phyloP scores from a whole-genome alignment of 2,113 vertebrate species.

The Fulica atra region DNA sequence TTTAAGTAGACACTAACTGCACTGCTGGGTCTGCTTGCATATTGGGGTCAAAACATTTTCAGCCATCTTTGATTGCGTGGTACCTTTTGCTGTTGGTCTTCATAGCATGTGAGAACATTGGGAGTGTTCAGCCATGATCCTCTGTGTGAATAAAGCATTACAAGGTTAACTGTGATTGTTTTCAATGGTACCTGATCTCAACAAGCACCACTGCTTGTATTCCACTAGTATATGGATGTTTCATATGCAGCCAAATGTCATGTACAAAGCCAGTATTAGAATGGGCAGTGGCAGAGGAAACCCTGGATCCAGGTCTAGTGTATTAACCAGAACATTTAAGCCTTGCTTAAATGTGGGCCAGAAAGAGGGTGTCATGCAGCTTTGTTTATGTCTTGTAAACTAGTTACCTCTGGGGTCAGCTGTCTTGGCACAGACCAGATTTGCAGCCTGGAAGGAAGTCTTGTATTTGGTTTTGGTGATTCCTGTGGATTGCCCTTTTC shows the following conservation, averaged over 20 bases:
- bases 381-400: background rate
- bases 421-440: background rate
- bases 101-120: background rate
- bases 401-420: background rate
- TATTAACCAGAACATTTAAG: background rate
- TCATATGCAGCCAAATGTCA: background rate
- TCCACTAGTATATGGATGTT: background rate
- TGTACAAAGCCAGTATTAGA: background rate
- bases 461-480: background rate
- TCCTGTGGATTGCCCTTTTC: background rate
- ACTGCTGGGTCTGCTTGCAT: background rate
- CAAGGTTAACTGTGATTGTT: background rate
- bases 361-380: background rate
- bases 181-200: background rate
- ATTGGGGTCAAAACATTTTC: background rate
- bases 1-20: background rate
- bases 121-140: background rate
- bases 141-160: background rate
- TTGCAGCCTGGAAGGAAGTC: background rate
- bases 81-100: background rate
- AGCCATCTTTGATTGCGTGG: background rate
- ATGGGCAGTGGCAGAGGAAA: background rate
- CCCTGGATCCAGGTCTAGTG: background rate
- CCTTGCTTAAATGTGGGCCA: background rate
- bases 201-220: background rate